These are phyloP conservation scores for Amblyopsis rosae DNA, from an alignment of 2,113 vertebrate genomes.

Conservation along the genomic window DNA sequence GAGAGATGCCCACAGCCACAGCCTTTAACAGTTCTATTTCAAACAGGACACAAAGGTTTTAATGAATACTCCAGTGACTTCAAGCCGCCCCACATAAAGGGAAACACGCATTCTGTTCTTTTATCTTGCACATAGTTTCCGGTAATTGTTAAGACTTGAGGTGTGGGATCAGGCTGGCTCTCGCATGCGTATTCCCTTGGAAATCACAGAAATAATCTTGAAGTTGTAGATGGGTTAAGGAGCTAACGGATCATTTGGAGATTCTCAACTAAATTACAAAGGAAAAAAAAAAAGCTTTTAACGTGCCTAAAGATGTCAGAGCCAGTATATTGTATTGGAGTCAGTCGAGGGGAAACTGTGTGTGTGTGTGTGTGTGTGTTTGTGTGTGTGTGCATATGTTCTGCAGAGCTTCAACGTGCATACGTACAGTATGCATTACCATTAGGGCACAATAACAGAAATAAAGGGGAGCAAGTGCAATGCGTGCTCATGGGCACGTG, in stretches of 20 bases:
- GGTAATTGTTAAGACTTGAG: conserved; percentile 68
- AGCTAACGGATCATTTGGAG: conserved; percentile 28
- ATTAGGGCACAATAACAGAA: conserved; percentile 55
- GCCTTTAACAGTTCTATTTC: conserved; percentile 69
- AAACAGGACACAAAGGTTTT: conserved; percentile 73
- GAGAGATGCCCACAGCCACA: conserved; percentile 72
- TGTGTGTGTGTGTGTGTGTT: background rate
- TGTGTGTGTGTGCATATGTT: conserved; percentile 19
- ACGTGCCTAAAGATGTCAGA: conserved; percentile 3
- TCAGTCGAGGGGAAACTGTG: background rate
- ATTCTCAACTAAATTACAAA: background rate
- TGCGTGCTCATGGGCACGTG: conserved; percentile 54
- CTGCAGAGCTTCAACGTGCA: conserved; percentile 37
- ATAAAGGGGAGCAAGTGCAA: conserved; percentile 54
- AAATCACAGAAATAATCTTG: conserved; percentile 54
- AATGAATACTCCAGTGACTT: conserved; percentile 82
- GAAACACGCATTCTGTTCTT: conserved; percentile 62
- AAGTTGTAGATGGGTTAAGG: conserved; percentile 48
- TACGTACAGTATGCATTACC: conserved; percentile 23
- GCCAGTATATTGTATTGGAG: background rate
- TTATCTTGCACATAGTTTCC: conserved; percentile 66
- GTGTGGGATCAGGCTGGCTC: conserved; percentile 45
- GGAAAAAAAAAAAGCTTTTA: conserved; percentile 20
- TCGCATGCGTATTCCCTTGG: conserved; percentile 3
- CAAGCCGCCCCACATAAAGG: conserved; percentile 60